phyloP scores from a whole-genome alignment of 2,888 invertebrate species.

The Tinea semifulvella region DNA sequence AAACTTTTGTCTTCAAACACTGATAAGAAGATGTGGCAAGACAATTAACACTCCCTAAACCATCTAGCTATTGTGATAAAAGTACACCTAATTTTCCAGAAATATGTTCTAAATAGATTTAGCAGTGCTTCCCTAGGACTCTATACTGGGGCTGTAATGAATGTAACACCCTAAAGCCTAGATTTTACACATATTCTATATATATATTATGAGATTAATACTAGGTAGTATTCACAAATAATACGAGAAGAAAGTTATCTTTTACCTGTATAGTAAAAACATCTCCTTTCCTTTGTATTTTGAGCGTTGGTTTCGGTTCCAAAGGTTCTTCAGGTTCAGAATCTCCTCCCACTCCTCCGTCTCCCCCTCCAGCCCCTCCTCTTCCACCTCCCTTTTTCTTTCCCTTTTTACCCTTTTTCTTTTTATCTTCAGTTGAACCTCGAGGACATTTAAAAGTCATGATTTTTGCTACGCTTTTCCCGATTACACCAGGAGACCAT shows the following conservation, averaged over 20 bases:
- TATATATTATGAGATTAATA: no score
- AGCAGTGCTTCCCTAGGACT: no score
- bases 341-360: conserved; percentile 38
- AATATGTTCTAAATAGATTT: no score
- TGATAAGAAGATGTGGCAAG: no score
- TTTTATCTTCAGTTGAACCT: conserved; percentile 31
- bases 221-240: no score
- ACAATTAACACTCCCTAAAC: no score
- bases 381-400: conserved; percentile 37
- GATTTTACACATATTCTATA: no score
- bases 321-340: conserved; percentile 54
- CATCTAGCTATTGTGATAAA: no score
- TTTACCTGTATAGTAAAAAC: conserved; percentile 68
- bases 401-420: conserved; percentile 48
- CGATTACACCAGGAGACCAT: conserved; percentile 67
- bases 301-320: conserved; percentile 70
- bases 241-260: not conserved
- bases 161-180: no score
- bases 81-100: no score
- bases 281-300: conserved; percentile 72
- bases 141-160: no score
- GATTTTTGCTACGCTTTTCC: conserved; percentile 52
- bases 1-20: no score
- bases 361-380: conserved; percentile 23
- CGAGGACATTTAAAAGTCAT: conserved; percentile 54